phyloP scores from a whole-genome alignment of 2,888 invertebrate species.

The Dolichopus griseipennis region DNA sequence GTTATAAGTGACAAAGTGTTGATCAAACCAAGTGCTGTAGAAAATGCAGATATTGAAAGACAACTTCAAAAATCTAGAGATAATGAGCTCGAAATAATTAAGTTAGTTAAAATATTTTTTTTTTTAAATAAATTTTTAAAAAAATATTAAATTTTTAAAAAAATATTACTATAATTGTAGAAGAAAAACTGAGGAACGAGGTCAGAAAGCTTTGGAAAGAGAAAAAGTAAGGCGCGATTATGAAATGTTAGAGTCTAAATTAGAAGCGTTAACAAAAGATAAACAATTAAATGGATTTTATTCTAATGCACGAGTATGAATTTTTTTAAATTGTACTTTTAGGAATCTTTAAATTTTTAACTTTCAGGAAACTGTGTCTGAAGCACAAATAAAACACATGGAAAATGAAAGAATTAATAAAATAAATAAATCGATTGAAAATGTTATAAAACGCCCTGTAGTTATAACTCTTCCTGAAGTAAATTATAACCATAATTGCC shows the following conservation, averaged over 20 bases:
- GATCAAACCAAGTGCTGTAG: slow-evolving; percentile 31
- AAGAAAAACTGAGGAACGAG: slow-evolving; percentile 36
- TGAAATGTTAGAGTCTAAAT: slow-evolving; percentile 44
- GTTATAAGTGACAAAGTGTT: slow-evolving; percentile 34
- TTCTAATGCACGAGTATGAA: background rate
- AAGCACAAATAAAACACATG: background rate
- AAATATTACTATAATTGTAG: slow-evolving; percentile 25
- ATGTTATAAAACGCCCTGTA: slow-evolving; percentile 35
- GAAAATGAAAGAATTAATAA: slow-evolving; percentile 28
- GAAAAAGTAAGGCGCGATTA: slow-evolving; percentile 47
- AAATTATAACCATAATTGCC: background rate
- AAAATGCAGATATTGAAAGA: slow-evolving; percentile 32
- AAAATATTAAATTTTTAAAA: background rate
- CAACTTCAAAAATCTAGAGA: slow-evolving; percentile 27
- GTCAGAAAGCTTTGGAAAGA: slow-evolving; percentile 46
- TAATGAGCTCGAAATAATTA: slow-evolving; percentile 28
- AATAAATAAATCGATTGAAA: slow-evolving; percentile 48
- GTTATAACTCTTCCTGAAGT: slow-evolving; percentile 38
- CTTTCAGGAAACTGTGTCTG: background rate
- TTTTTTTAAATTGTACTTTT: background rate
- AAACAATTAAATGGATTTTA: slow-evolving; percentile 22
- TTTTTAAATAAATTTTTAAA: no score
- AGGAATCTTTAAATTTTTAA: background rate
- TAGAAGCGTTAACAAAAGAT: slow-evolving; percentile 43
- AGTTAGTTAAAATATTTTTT: slow-evolving; percentile 24